These are phyloP conservation scores for Eupelmus urozonus DNA, from an alignment of 2,888 invertebrate species.

Conservation along the genomic window DNA sequence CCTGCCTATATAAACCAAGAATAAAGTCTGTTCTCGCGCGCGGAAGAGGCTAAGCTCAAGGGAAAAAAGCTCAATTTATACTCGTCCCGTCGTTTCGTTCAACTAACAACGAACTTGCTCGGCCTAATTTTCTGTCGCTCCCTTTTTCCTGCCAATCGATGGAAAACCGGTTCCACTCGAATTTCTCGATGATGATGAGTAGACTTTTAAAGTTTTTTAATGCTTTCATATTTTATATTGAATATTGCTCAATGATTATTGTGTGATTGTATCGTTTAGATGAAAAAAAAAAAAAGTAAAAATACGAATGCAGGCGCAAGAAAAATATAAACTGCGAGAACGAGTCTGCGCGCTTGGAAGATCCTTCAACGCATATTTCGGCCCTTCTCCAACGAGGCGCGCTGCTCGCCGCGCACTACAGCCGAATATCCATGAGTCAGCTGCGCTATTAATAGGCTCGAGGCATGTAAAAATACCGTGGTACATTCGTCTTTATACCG, in stretches of 20 bases:
- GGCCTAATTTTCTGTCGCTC: background rate
- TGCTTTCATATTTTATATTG: no score
- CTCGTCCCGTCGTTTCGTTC: no score
- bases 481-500: constrained; percentile 70
- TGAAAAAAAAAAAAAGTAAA: background rate
- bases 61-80: no score
- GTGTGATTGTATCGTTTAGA: constrained; percentile 27
- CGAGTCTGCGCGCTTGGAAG: background rate
- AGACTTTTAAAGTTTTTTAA: constrained; percentile 40
- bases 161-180: constrained; percentile 46
- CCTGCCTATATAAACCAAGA: constrained; percentile 77
- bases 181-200: constrained; percentile 41
- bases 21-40: constrained; percentile 73
- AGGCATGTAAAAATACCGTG: constrained; percentile 72
- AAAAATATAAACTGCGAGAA: constrained; percentile 23
- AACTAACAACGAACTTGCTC: no score
- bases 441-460: constrained; percentile 64
- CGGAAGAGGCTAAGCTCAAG: no score
- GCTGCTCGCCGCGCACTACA: no score
- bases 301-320: background rate
- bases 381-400: constrained; percentile 39
- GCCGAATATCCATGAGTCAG: constrained; percentile 59
- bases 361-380: constrained; percentile 51
- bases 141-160: background rate
- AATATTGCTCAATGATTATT: background rate